Conservation (phyloP, 2,888 invertebrate species). For the Tortricodes alternella region DNA sequence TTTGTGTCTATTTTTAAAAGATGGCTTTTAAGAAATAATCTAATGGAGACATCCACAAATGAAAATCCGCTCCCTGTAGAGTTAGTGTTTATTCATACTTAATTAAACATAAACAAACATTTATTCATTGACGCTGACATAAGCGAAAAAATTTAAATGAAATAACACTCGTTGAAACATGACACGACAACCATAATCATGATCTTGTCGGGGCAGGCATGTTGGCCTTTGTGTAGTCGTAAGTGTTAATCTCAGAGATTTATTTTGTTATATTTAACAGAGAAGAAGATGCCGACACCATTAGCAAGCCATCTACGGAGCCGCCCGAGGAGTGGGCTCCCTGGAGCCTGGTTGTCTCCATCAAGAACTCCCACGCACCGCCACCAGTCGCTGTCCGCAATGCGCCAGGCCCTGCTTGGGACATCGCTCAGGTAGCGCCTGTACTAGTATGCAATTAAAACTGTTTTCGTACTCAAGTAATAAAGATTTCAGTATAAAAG, state of each 20-base stretch:
- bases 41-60: constrained; percentile 23
- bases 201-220: too few species aligned
- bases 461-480: too few species aligned
- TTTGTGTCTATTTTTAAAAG: constrained; percentile 6
- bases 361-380: constrained; percentile 67
- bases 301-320: constrained; percentile 47
- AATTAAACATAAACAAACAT: too few species aligned
- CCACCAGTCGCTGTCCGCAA: constrained; percentile 65
- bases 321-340: constrained; percentile 69
- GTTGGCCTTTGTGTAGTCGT: too few species aligned
- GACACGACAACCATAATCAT: too few species aligned
- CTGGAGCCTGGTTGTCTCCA: constrained; percentile 61
- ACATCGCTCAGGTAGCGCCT: constrained; percentile 71
- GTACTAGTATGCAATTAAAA: too few species aligned
- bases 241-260: not conserved
- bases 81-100: constrained; percentile 37
- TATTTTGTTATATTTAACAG: constrained; percentile 36
- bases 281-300: constrained; percentile 48
- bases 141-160: too few species aligned
- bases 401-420: constrained; percentile 70
- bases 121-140: too few species aligned
- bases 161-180: too few species aligned
- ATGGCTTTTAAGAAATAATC: constrained; percentile 7
- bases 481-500: too few species aligned
- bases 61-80: constrained; percentile 27